Evolutionary conservation across 2,888 invertebrate genomes (phyloP), one percentile per base, ranked within the genome.

Genomic region (Scaeva pyrastri): DNA sequence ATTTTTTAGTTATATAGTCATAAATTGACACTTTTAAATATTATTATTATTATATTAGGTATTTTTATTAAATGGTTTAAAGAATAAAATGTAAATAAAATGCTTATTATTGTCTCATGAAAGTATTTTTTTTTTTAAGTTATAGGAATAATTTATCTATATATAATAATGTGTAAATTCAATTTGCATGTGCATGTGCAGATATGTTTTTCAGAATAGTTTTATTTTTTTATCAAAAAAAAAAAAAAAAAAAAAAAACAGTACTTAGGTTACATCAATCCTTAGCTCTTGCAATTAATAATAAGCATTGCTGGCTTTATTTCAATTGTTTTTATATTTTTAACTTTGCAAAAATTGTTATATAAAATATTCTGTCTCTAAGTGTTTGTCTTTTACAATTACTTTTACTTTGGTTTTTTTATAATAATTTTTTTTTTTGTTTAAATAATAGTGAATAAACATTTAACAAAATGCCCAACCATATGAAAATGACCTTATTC

Each of bases 171-270:
- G 73, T 82, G 72, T 82, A 77, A 77, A 82, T 77, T 77, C 77
- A 77, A 77, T 82, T 81, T 82, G 72, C 77, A 52, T 72, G 66
- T 43, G 60, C 21, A 39, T 60, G 21, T 60, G 77, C 82, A 82
- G 82, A 82, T 82, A 82, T 82, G 82, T 82, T 77, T 82, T 82
- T 80, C 52, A 52, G 48, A 75, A 68, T 60, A 31, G 19, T 48
- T 55, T 66, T 55, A 26, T n/a, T 41, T n/a, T 41, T 60, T 48
- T 43, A 60, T 39, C 19, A 70, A 52, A 58, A 58, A 16, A 58
- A 55, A n/a, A n/a, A n/a, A n/a, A n/a, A 70, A 52, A 58, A 58
- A 16, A 58, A 16, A 31, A 36, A 58, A 58, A 3, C 36, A 19
- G 0, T 26, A 23, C 7, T n/a, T 23, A 52, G 52, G 14, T 19